Base-by-base conservation (phyloP, 2,888 invertebrate genomes). In the Microctonus aethiopoides region DNA sequence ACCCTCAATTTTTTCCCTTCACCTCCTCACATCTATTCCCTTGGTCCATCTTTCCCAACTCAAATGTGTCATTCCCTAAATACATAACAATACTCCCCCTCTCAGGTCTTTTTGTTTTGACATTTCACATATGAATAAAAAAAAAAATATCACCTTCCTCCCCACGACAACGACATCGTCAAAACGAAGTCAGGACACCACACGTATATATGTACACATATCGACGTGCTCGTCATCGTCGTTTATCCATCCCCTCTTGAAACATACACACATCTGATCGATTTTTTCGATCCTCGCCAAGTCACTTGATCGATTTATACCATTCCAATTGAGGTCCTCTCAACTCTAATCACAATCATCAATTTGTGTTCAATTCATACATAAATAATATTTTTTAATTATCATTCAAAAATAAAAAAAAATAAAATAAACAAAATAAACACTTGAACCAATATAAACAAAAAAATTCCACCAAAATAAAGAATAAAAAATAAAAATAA, bases 231-330 rank as follows among this genome's bases (percentile, higher is more conserved):
- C 9, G 20, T 6, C n/a, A 29, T 34, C 9, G 60, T 29, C 22
- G 16, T 16, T 29, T 13, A 4, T 41, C 20, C 29, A 24, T 62
- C n/a, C 46, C 46, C 26, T 16, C 22, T 34, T 32, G 32, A n/a
- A 32, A 34, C 51, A 70, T n/a, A n/a, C n/a, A n/a, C 68, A 65
- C 62, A 70, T 63, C 32, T 56, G 56, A 54, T 70, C 68, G 68
- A 70, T 70, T 65, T 54, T 68, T 68, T 70, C 72, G 72, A 68
- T 69, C 51, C 16, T 64, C 34, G 46, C 51, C 22, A 24, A 64
- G 54, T 54, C 64, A 54, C 13, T 46, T 41, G 24, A 67, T 67
- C 60, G 67, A 67, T 67, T 63, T n/a, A 1, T n/a, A n/a, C 32
- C 20, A 9, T 20, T 68, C n/a, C 51, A 69, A 64, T 52, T 69